These are phyloP conservation scores for Piprites chloris DNA, from an alignment of 2,113 vertebrate species.

Conservation along the genomic window DNA sequence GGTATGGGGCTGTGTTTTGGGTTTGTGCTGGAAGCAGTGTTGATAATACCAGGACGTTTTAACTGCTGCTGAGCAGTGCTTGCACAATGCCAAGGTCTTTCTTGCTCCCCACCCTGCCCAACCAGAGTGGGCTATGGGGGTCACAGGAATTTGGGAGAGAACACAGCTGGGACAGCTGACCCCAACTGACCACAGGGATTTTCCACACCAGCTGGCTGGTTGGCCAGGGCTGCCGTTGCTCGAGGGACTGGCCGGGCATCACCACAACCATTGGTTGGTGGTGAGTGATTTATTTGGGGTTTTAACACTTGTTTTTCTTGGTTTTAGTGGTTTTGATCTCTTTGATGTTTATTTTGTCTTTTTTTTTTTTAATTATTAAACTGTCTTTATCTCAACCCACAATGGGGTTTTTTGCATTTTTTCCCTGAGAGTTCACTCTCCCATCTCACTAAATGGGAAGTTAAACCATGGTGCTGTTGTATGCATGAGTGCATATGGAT, in stretches of 20 bases:
- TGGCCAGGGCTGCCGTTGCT: background rate
- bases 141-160: background rate
- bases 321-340: background rate
- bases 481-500: fast-evolving
- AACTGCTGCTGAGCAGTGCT: fast-evolving
- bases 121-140: fast-evolving
- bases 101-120: background rate
- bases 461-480: background rate
- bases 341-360: background rate
- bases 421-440: background rate
- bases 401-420: fast-evolving
- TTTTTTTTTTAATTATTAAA: background rate
- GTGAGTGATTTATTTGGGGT: background rate
- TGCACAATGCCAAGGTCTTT: fast-evolving
- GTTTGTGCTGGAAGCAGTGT: background rate
- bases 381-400: background rate
- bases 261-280: fast-evolving
- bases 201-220: background rate
- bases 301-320: background rate
- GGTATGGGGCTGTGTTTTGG: background rate
- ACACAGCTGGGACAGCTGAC: background rate
- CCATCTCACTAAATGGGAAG: background rate
- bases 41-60: background rate
- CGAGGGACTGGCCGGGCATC: fast-evolving
- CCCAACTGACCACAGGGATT: background rate